Evolutionary conservation across 2,113 vertebrate species (phyloP), one percentile per base, ranked within the genome.

Genomic region (Labeo rohita): DNA sequence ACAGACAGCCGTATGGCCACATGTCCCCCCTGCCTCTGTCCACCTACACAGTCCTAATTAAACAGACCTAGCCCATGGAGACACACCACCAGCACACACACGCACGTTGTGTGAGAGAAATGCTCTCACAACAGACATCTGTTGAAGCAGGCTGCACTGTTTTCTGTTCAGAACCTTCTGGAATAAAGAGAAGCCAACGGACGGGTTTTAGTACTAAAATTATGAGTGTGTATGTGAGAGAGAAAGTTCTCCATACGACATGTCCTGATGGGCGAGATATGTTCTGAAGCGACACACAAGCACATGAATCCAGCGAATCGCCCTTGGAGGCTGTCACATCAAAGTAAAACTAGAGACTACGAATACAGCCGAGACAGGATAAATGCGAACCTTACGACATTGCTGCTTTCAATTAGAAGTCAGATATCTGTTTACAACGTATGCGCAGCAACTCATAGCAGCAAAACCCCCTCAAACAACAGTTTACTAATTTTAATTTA

Each of bases 81-180:
- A 85, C 70, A 72, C 78, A 77, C 65, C 18, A 13, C 70, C 45
- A 11, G 43, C 74, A 65, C 50, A 52, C 54, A 63, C 45, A 86
- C 34, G 59, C 80, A 61, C 75, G 9, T 52, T 21, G 59, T 43
- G 87, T 7, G 68, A 88, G 68, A 59, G 59, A 75, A 47, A 81
- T 82, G 78, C 39, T 74, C 59, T 73, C 77, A 85, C 72, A 87
- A 80, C 61, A 79, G 70, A 78, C 88, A 85, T 87, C 82, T 87
- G 88, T 85, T 82, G 43, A 80, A 54, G 70, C 76, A 82, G 82
- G 59, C 85, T 61, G 77, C 15, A 39, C 47, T 84, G 76, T 59
- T 68, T 18, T 79, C 39, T 54, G 73, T 49, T 65, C 72, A 21
- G 68, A 80, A 76, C 36, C 39, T 66, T 79, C 63, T 84, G 43